Evolutionary conservation across 2,888 invertebrate genomes (phyloP).

Genomic region (Platerodrilus igneus): DNA sequence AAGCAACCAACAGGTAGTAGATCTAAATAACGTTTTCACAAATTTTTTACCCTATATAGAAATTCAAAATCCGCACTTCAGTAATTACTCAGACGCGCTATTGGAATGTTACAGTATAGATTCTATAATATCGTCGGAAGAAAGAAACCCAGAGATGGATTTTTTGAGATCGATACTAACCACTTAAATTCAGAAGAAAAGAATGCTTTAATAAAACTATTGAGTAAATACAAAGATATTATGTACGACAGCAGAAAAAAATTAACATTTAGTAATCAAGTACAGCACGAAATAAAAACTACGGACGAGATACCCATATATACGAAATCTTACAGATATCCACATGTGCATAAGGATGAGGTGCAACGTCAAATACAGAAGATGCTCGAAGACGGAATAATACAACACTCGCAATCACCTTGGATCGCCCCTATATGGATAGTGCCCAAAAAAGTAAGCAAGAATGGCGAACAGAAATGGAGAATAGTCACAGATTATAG

Average conservation of each 20-base stretch:
- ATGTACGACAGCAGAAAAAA: slow-evolving; percentile 15
- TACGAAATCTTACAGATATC: slow-evolving; percentile 30
- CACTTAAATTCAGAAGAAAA: slow-evolving; percentile 25
- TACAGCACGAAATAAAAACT: slow-evolving; percentile 26
- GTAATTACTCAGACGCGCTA: too few species aligned
- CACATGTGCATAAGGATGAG: slow-evolving; percentile 29
- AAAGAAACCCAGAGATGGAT: too few species aligned
- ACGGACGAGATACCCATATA: slow-evolving; percentile 22
- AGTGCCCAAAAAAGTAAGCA: slow-evolving; percentile 29
- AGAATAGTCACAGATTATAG: slow-evolving; percentile 28
- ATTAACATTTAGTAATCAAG: slow-evolving; percentile 21
- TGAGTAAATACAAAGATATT: slow-evolving; percentile 17
- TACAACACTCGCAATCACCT: slow-evolving; percentile 21
- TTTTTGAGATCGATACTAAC: slow-evolving; percentile 15
- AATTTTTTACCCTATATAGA: too few species aligned
- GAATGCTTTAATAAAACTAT: slow-evolving; percentile 12
- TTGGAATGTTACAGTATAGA: too few species aligned
- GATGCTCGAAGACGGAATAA: slow-evolving; percentile 26
- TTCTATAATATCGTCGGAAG: too few species aligned
- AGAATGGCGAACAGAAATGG: slow-evolving; percentile 26
- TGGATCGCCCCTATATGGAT: slow-evolving; percentile 28
- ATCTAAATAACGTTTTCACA: too few species aligned
- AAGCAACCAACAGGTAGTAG: too few species aligned
- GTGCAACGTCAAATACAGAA: slow-evolving; percentile 24
- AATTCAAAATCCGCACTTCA: too few species aligned